Base-by-base conservation (phyloP, 1,140 invertebrate genomes). In the Drosophila mauritiana region DNA sequence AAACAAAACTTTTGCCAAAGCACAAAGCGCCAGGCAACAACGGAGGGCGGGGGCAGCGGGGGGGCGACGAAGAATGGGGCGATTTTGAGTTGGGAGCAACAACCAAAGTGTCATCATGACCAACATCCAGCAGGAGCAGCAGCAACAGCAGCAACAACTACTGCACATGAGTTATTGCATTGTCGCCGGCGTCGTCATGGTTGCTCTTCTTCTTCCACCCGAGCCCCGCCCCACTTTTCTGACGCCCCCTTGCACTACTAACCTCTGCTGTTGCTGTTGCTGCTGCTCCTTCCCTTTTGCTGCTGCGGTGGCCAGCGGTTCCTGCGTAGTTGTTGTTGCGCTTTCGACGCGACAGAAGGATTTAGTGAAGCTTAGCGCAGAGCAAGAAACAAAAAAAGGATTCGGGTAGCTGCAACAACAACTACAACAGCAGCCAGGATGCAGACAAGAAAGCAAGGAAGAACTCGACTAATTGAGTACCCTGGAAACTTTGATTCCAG, bases 91-190 rank as follows among this genome's bases (percentile, higher is more conserved):
- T 69, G 80, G 52, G 42, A 58, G 72, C 76, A 75, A 76, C 70
- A 78, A 75, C 63, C 58, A 83, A 75, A 84, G 64, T 83, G 80
- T 84, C 80, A 79, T 83, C 80, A 83, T 83, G 80, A 79, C 80
- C 80, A 78, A 55, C 53, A 80, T 52, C 45, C 53, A 78, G 53
- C 27, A 58, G 36, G 22, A 59, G 20, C 61, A 51, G 36, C 62
- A 69, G 22, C 37, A 62, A 22, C 52, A 51, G 22, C 53, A 74
- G 45, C 74, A 75, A 61, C 70, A 83, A 75, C 54, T 51, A 53
- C 42, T 48, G 64, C 78, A 80, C 63, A 84, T 84, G 81, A 85
- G 81, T 85, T 84, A 85, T 85, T 80, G 81, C 81, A 85, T 77
- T 85, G 77, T 83, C 80, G 75, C 58, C 63, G 58, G 55, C 62